Base-by-base conservation (phyloP, 1,140 invertebrate species). In the Trichomalopsis sarcophagae region DNA sequence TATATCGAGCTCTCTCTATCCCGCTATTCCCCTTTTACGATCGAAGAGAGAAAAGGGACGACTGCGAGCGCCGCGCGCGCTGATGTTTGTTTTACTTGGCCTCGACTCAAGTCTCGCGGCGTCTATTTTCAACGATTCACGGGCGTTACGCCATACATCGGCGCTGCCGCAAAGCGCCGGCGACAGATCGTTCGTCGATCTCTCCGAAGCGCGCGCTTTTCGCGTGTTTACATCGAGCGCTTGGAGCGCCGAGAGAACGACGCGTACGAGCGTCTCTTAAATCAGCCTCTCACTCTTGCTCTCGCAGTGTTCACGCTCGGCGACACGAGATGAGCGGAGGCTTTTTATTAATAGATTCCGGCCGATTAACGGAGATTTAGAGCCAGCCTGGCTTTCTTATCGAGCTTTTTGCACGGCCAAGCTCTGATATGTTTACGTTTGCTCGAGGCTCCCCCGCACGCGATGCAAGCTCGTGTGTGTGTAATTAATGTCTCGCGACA, bases 81-180 rank as follows among this genome's bases (percentile, higher is more conserved):
- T 79, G 27, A 27, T 27, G 40, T 62, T 68, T 79, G 27, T 79
- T 62, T 79, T 3, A 62, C 77, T 79, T 81, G 79, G 79, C 79
- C 55, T 23, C 30, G 66, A 23, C 17, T 81, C 79, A 69, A 81
- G 79, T 21, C 55, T 21, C 14, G 36, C 5, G 13, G 23, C 62
- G 79, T 81, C 79, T 81, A 81, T 81, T 81, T 69, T 27, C 55
- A 79, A 79, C 77, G 79, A 14, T 47, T 44, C 79, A 33, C 77
- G 36, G 21, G 66, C 33, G 62, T 33, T 44, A 81, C 66, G 73
- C 73, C 36, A 40, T 74, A 68, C 23, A 68, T 27, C 68, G 23
- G 68, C 23, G 2, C 68, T n/a, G 23, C 4, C 36, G 17, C 21
- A 7, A 9, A n/a, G 21, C 23, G 40, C n/a, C 75, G 75, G 36